These are phyloP conservation scores for Cyphomyrus plagiostoma DNA, from an alignment of 2,113 vertebrate genomes.

Conservation along the genomic window DNA sequence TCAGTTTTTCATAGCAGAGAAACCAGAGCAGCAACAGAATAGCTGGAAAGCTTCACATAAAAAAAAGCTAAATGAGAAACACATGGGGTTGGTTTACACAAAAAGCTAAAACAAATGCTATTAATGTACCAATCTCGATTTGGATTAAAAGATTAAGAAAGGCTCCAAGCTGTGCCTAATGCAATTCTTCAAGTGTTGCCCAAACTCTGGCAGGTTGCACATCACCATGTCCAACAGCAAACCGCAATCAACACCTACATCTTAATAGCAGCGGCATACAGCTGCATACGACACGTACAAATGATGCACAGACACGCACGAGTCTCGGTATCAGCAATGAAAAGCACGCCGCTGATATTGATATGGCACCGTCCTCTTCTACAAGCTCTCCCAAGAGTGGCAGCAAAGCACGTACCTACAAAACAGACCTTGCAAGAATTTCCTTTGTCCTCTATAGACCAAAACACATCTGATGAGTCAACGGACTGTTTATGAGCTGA, in stretches of 20 bases:
- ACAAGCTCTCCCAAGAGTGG: neutral
- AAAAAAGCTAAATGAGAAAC: neutral
- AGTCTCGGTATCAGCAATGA: neutral
- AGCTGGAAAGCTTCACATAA: neutral
- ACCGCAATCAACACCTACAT: neutral
- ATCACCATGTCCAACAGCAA: neutral
- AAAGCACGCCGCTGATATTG: neutral
- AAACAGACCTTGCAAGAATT: neutral
- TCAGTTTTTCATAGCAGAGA: neutral
- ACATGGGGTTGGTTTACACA: neutral
- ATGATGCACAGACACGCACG: neutral
- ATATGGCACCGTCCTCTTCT: neutral
- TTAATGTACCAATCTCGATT: slow-evolving; percentile 5
- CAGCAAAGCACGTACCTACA: neutral
- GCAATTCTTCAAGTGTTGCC: neutral
- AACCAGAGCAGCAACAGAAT: neutral
- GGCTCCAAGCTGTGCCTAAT: neutral
- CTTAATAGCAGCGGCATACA: neutral
- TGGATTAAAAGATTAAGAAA: neutral
- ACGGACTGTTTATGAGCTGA: neutral
- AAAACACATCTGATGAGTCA: neutral
- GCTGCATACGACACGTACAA: neutral
- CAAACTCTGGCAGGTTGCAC: neutral
- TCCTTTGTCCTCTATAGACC: neutral
- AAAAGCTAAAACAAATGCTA: neutral